phyloP scores from a whole-genome alignment of 2,113 vertebrate genomes.

The Shinisaurus crocodilurus region DNA sequence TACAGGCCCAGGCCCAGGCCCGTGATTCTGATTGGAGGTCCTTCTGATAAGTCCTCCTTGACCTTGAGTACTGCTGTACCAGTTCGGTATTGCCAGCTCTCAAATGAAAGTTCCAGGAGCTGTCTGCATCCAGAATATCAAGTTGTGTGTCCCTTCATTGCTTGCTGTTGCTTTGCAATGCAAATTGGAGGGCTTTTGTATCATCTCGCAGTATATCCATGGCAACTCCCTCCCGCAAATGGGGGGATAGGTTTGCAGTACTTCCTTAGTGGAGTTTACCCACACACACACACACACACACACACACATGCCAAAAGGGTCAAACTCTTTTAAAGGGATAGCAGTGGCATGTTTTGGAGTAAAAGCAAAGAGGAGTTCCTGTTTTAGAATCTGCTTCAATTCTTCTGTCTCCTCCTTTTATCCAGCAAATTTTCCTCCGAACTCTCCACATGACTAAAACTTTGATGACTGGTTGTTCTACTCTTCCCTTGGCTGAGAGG shows the following conservation, averaged over 20 bases:
- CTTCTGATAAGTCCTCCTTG: neutral
- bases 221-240: constrained; percentile 66
- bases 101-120: constrained; percentile 46
- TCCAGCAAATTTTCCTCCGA: neutral
- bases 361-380: constrained; percentile 13
- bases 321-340: constrained; percentile 62
- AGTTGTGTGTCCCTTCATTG: constrained; percentile 65
- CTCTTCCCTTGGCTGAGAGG: constrained; percentile 26
- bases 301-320: too few relatives aligned
- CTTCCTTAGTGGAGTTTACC: constrained; percentile 70
- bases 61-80: neutral
- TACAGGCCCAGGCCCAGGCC: too few relatives aligned
- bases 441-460: neutral
- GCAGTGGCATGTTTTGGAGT: constrained; percentile 43
- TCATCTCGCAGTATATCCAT: constrained; percentile 72
- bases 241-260: constrained; percentile 71
- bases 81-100: constrained; percentile 46
- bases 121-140: constrained; percentile 66
- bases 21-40: neutral
- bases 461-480: constrained; percentile 7
- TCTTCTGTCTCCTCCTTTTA: rapidly evolving
- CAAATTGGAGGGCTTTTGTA: constrained; percentile 76
- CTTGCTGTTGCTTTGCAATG: constrained; percentile 78
- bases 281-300: too few relatives aligned
- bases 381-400: neutral